Percentiles rank a stretch among this genome's conserved stretches.
Evolutionary conservation across 2,888 invertebrate genomes (phyloP).

Genomic region (Colostygia pectinataria): DNA sequence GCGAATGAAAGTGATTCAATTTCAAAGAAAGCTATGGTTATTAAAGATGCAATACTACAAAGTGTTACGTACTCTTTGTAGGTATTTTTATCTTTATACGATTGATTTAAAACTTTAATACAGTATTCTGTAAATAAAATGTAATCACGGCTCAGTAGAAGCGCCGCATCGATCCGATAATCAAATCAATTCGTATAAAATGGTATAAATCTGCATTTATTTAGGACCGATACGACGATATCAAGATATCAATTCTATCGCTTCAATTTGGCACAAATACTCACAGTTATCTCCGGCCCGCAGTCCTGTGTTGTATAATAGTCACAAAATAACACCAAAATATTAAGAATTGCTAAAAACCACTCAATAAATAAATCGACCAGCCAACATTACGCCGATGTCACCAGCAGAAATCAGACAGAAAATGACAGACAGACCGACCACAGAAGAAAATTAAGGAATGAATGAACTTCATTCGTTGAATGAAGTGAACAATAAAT

Average conservation of each 20-base stretch:
- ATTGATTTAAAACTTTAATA: no score
- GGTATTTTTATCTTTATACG: no score
- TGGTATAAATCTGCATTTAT: constrained; percentile 39
- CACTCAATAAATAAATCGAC: constrained; percentile 38
- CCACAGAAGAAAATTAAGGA: no score
- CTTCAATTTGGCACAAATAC: constrained; percentile 39
- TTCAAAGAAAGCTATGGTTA: neutral
- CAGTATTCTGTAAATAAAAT: constrained; percentile 25
- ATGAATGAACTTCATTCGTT: no score
- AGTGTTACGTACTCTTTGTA: no score
- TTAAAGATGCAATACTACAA: no score
- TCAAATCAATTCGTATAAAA: constrained; percentile 42
- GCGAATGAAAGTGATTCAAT: constrained; percentile 26
- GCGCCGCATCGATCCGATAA: constrained; percentile 28
- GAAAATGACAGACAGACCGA: constrained; percentile 41
- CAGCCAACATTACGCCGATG: constrained; percentile 45
- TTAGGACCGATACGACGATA: constrained; percentile 18
- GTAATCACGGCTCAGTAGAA: constrained; percentile 34
- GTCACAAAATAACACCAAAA: constrained; percentile 51
- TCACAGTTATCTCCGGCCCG: constrained; percentile 49
- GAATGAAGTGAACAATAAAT: no score
- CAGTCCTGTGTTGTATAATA: constrained; percentile 36
- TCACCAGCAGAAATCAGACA: constrained; percentile 30
- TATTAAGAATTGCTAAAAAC: constrained; percentile 46
- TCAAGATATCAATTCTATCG: constrained; percentile 27